Percentiles rank a stretch among this genome's conserved stretches.
These are phyloP conservation scores for Pteruthius melanotis DNA, from an alignment of 2,113 vertebrate species.

Conservation along the genomic window DNA sequence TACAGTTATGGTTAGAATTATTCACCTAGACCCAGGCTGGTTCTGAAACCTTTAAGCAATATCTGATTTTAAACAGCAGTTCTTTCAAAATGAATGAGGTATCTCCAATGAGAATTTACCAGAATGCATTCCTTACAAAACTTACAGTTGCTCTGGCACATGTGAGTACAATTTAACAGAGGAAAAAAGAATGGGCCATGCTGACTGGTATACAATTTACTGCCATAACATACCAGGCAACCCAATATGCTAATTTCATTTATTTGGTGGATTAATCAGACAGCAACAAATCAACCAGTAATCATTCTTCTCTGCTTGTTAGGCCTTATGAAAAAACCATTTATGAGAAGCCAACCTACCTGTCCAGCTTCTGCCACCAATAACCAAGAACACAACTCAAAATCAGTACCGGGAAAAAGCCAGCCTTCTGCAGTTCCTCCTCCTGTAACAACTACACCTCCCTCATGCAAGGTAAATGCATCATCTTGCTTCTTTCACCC, in stretches of 20 bases:
- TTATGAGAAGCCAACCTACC: background rate
- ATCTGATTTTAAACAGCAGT: background rate
- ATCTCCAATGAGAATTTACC: background rate
- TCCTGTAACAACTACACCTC: background rate
- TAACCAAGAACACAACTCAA: background rate
- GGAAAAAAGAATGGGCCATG: background rate
- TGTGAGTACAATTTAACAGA: background rate
- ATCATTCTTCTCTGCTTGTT: background rate
- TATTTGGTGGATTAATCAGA: slow-evolving; percentile 14
- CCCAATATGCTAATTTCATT: background rate
- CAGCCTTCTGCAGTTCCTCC: background rate
- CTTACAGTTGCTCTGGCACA: background rate
- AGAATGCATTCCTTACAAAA: background rate
- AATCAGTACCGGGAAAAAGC: background rate
- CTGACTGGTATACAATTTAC: background rate
- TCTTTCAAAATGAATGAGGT: background rate
- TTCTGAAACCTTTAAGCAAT: background rate
- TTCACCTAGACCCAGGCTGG: background rate
- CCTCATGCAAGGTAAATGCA: background rate
- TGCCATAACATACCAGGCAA: background rate
- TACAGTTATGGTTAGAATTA: background rate
- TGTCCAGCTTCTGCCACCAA: background rate
- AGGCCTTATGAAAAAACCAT: background rate
- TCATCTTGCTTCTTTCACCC: background rate
- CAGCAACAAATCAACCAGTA: slow-evolving; percentile 2